Base-by-base conservation (phyloP, 2,888 invertebrate genomes). In the Agrotis exclamationis region DNA sequence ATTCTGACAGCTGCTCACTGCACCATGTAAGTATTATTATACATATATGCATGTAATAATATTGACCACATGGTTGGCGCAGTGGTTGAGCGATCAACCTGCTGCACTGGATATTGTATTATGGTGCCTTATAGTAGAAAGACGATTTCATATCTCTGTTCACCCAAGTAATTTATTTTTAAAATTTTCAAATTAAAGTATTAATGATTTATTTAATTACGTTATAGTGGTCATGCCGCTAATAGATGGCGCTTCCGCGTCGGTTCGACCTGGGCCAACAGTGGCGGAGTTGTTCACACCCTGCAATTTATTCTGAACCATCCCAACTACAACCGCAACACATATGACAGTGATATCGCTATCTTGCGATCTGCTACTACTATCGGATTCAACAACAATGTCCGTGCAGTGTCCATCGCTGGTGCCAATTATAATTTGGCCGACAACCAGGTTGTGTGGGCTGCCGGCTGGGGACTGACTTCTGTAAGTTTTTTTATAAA, bases 401-500 rank as follows among this genome's bases (percentile, higher is more conserved):
- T 70, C 0, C 60, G 24, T 0, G 11, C 79, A 0, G 82, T 51
- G 60, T 62, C 66, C 11, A 83, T 86, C 39, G 74, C 86, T 20
- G 87, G 90, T 0, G 4, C 87, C 28, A 91, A 87, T 75, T 93
- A 93, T 77, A 76, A 80, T 47, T 73, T 92, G 0, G 78, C 33
- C 16, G 92, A 92, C 64, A 89, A 92, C 73, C 81, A 88, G 70
- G 75, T 70, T 3, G 91, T 93, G 1, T 91, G 88, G 89, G 91
- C 92, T 39, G 83, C 91, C 28, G 93, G 94, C 72, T 94, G 94
- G 93, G 94, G 94, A 4, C 24, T 71, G 13, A 89, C 82, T 64
- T 77, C 78, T 3, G 93, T 92, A 80, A 90, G 92, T 89, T 53
- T 47, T n/a, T n/a, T 28, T 54, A 18, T 44, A 9, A 7, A 6